phyloP scores from a whole-genome alignment of 2,888 invertebrate genomes.

The Neelides folsomi region DNA sequence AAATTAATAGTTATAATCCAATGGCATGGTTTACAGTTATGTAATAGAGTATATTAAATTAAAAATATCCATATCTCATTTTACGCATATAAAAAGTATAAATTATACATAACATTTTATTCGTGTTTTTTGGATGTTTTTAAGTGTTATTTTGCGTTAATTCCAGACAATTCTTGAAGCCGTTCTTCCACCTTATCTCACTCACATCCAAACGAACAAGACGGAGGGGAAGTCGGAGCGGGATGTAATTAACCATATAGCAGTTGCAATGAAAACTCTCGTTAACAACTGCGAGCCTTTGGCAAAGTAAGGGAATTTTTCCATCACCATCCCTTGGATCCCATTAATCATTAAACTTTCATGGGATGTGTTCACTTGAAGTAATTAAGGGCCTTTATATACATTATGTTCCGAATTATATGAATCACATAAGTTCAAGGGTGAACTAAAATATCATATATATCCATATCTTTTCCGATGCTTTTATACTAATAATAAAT shows the following conservation, averaged over 20 bases:
- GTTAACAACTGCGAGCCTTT: slow-evolving; percentile 93
- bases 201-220: slow-evolving; percentile 79
- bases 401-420: no score
- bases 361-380: no score
- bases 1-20: neutral
- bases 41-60: no score
- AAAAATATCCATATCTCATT: neutral
- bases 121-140: no score
- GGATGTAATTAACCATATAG: slow-evolving; percentile 79
- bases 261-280: slow-evolving; percentile 85
- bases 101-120: no score
- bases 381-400: no score
- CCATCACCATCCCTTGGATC: slow-evolving; percentile 11
- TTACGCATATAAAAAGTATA: neutral
- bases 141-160: slow-evolving; percentile 3
- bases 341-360: neutral
- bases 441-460: no score
- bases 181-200: slow-evolving; percentile 86
- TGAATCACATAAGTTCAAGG: no score
- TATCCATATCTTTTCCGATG: no score
- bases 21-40: no score
- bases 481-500: no score
- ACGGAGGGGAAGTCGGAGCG: slow-evolving; percentile 87
- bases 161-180: slow-evolving; percentile 85
- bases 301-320: slow-evolving; percentile 56